A percentile compares a stretch with the other conserved stretches of the same genome.
These are phyloP conservation scores for Bhutanitis thaidina DNA, from an alignment of 2,888 invertebrate species.

Conservation along the genomic window DNA sequence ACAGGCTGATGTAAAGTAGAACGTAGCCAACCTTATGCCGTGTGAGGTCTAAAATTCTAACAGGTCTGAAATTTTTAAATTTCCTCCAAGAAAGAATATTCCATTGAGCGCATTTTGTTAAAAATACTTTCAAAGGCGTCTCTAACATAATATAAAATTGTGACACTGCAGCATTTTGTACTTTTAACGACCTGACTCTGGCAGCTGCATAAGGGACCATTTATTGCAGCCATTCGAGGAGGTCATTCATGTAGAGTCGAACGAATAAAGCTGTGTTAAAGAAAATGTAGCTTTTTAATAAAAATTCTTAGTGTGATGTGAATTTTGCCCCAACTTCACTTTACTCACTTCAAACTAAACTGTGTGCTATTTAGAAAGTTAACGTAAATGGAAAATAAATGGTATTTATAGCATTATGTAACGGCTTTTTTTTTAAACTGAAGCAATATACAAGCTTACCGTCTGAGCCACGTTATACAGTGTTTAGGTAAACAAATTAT, in stretches of 20 bases:
- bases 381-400: no score
- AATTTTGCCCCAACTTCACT: not conserved
- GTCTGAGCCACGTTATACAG: no score
- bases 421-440: no score
- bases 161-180: slow-evolving; percentile 2
- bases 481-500: no score
- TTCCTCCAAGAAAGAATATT: not conserved
- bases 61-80: no score
- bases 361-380: no score
- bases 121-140: not conserved
- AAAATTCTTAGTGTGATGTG: not conserved
- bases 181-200: slow-evolving; percentile 9
- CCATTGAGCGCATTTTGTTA: not conserved
- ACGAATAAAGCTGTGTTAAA: not conserved
- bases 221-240: slow-evolving; percentile 3
- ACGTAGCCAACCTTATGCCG: no score
- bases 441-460: no score
- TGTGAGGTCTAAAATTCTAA: no score
- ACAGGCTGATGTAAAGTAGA: no score
- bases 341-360: no score
- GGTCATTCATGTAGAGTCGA: slow-evolving; percentile 1
- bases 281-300: not conserved
- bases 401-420: no score
- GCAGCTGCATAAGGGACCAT: slow-evolving; percentile 4
- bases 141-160: slow-evolving; percentile 9